Evolutionary conservation across 2,797 vertebrate species (phyloP).

Genomic region (Dendrocincla fuliginosa): DNA sequence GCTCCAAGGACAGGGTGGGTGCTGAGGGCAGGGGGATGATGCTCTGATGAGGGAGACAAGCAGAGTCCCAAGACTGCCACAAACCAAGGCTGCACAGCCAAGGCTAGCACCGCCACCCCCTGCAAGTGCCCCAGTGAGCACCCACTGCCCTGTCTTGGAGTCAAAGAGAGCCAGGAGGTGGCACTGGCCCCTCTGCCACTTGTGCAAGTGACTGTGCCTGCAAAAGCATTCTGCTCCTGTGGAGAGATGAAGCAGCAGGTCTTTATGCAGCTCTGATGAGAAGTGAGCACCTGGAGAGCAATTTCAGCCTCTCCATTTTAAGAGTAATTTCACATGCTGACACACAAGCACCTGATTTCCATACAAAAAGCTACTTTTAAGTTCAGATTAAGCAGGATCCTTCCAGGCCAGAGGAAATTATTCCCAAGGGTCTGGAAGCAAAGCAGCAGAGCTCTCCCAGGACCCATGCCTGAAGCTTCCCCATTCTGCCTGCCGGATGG

Average conservation of each 20-base stretch:
- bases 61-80: neutral
- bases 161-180: neutral
- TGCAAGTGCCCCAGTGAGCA: neutral
- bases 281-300: slow-evolving; percentile 14
- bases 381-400: neutral
- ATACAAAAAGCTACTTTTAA: neutral
- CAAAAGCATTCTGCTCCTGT: neutral
- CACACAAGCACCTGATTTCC: neutral
- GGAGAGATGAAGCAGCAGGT: neutral
- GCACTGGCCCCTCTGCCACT: neutral
- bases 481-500: accelerated
- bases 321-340: slow-evolving; percentile 10
- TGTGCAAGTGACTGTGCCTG: neutral
- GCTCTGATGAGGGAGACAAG: accelerated
- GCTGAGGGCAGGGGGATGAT: neutral
- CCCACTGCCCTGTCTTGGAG: neutral
- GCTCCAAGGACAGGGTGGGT: neutral
- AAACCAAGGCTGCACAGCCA: neutral
- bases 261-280: slow-evolving; percentile 14
- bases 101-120: neutral
- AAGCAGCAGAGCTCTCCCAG: neutral
- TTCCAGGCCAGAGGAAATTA: neutral
- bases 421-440: neutral
- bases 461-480: neutral
- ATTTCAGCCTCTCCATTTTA: neutral